Percentiles rank a stretch among this genome's conserved stretches.
phyloP scores from a whole-genome alignment of 2,113 vertebrate genomes.

The Alces alces region DNA sequence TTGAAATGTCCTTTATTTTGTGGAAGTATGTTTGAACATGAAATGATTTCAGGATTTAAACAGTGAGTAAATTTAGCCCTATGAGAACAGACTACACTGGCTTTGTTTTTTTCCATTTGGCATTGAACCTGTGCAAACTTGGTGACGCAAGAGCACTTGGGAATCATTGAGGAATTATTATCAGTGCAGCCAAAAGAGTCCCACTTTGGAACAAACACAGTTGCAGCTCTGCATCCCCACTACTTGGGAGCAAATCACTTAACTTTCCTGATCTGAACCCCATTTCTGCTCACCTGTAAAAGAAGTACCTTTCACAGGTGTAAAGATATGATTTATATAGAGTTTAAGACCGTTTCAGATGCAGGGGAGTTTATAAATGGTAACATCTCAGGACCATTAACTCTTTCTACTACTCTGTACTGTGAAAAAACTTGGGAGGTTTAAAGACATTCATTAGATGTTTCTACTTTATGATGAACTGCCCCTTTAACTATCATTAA shows the following conservation, averaged over 20 bases:
- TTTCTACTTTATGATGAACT: neutral
- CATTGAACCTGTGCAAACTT: neutral
- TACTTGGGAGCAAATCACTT: neutral
- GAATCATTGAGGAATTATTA: neutral
- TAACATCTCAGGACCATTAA: neutral
- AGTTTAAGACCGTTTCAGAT: neutral
- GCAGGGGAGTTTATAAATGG: neutral
- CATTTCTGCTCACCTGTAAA: neutral
- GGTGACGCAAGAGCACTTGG: neutral
- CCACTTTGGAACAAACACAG: neutral
- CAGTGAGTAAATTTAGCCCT: neutral
- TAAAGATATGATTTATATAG: neutral
- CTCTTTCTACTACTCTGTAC: neutral
- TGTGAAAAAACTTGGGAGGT: neutral
- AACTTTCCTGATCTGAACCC: neutral
- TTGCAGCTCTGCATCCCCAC: neutral
- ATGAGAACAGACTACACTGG: neutral
- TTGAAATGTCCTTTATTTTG: neutral
- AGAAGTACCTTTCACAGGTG: neutral
- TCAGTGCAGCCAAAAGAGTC: neutral
- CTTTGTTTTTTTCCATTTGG: neutral
- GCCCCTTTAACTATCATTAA: neutral
- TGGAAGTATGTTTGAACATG: neutral
- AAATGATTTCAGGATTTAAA: neutral
- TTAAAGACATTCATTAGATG: neutral